These are phyloP conservation scores for Drosophila insularis DNA, from an alignment of 1,140 invertebrate genomes.

Conservation along the genomic window DNA sequence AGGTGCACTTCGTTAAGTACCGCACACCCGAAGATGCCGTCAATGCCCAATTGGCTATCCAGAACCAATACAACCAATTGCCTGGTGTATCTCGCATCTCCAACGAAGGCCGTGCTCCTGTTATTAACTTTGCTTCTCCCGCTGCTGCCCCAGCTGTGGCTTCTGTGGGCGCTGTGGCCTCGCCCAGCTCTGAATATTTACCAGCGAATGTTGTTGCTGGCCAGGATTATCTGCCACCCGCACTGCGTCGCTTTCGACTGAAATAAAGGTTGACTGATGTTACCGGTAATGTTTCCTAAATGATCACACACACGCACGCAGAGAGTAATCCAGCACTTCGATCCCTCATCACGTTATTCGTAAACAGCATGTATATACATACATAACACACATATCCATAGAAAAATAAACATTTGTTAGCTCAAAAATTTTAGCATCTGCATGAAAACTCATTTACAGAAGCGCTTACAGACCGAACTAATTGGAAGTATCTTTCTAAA, in stretches of 20 bases:
- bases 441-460: slow-evolving; percentile 39
- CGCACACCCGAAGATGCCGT: slow-evolving; percentile 67
- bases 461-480: slow-evolving; percentile 21
- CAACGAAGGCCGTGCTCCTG: slow-evolving; percentile 69
- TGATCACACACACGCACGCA: slow-evolving; percentile 23
- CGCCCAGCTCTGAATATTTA: slow-evolving; percentile 51
- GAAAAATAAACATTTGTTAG: slow-evolving; percentile 64
- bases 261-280: slow-evolving; percentile 39
- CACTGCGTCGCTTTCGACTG: slow-evolving; percentile 66
- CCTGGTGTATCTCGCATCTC: slow-evolving; percentile 65
- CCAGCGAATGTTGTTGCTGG: slow-evolving; percentile 53
- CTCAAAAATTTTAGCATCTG: slow-evolving; percentile 39
- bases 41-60: slow-evolving; percentile 68
- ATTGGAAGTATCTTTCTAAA: slow-evolving; percentile 35
- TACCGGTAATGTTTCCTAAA: slow-evolving; percentile 66
- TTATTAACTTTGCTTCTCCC: slow-evolving; percentile 65
- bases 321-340: slow-evolving; percentile 1
- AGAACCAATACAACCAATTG: slow-evolving; percentile 70
- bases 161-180: background rate
- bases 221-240: slow-evolving; percentile 69
- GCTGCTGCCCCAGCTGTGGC: slow-evolving; percentile 4
- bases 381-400: slow-evolving; percentile 28
- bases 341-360: slow-evolving; percentile 39
- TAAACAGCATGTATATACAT: slow-evolving; percentile 57
- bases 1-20: slow-evolving; percentile 74